Percentiles rank a stretch among this genome's conserved stretches.
Conservation (phyloP, 2,797 vertebrate species). For the Myotis planiceps region DNA sequence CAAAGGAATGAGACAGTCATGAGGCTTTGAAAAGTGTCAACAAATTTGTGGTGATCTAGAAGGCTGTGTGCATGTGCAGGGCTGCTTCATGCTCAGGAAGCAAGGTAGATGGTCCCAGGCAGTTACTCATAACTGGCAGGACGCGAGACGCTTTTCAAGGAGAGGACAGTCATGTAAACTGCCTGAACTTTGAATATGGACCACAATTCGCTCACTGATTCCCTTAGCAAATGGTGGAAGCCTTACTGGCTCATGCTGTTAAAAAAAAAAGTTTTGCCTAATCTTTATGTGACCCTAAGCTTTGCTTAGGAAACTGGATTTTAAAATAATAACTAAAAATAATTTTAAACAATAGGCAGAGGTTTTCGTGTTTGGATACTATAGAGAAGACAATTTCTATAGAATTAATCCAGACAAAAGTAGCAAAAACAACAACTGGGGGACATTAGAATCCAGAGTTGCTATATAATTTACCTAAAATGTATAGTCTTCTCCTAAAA, state of each 20-base stretch:
- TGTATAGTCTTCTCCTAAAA: background rate
- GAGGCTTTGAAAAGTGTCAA: background rate
- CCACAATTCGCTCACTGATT: background rate
- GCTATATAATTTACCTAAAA: background rate
- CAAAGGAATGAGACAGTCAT: background rate
- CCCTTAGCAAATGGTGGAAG: background rate
- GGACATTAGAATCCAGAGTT: background rate
- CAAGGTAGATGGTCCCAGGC: background rate
- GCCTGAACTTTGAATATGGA: background rate
- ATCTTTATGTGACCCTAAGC: background rate
- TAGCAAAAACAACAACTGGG: background rate
- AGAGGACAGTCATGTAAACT: background rate
- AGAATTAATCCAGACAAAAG: background rate
- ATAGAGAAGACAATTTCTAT: background rate
- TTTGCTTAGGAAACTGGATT: background rate
- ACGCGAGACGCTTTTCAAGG: background rate
- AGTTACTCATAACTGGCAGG: background rate
- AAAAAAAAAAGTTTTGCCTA: background rate
- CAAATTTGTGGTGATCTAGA: background rate
- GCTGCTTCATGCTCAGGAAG: background rate
- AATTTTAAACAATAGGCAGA: background rate
- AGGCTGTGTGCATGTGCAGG: background rate
- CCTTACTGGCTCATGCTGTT: background rate
- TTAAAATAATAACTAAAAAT: background rate
- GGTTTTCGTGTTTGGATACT: background rate